These are phyloP conservation scores for Callionymus lyra DNA, from an alignment of 2,113 vertebrate species.

Conservation along the genomic window DNA sequence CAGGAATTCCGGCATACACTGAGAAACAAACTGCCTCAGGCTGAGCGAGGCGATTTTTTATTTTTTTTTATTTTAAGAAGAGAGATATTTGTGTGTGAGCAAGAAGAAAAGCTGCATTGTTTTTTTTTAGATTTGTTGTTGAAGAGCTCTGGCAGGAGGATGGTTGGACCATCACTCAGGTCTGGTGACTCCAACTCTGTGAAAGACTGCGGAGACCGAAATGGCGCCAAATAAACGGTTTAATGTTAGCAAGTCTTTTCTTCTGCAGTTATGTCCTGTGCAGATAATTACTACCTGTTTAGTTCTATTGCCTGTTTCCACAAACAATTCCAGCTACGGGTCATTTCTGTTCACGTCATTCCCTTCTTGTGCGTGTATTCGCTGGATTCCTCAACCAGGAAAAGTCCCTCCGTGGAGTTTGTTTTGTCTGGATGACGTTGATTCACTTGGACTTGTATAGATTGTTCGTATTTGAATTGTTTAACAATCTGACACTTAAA, in stretches of 20 bases:
- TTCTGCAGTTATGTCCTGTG: conserved; percentile 5
- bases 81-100: conserved; percentile 27
- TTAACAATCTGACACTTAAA: no score
- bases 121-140: no score
- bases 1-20: conserved; percentile 64
- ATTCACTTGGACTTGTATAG: no score
- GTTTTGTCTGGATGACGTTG: no score
- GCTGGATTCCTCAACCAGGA: conserved; percentile 19
- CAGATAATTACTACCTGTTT: conserved; percentile 1
- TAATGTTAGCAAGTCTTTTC: conserved; percentile 8
- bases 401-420: conserved; percentile 5
- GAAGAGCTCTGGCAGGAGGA: no score
- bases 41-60: conserved; percentile 47
- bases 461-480: no score
- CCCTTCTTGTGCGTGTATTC: conserved; percentile 17
- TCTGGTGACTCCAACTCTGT: conserved; percentile 12
- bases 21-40: conserved; percentile 56
- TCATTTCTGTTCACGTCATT: conserved; percentile 9
- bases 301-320: conserved; percentile 12
- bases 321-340: conserved; percentile 13
- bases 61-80: no score
- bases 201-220: conserved; percentile 26
- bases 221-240: neutral
- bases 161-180: no score
- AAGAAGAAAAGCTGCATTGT: no score